A percentile compares a stretch with the other conserved stretches of the same genome.
Evolutionary conservation across 2,888 invertebrate genomes (phyloP).

Genomic region (Andrena bicolor): DNA sequence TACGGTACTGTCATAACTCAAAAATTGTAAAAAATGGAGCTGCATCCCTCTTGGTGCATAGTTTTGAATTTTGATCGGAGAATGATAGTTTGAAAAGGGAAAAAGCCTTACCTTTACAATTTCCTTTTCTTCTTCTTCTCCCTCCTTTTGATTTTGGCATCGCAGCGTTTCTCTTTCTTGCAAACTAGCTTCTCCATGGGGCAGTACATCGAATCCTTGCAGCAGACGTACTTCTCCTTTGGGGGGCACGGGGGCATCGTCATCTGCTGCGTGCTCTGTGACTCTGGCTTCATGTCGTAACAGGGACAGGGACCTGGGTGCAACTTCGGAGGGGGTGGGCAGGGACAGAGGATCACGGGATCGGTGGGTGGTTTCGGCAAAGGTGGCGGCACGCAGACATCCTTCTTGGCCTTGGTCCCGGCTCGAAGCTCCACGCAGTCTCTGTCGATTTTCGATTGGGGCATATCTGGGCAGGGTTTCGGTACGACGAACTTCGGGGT

Average conservation of each 20-base stretch:
- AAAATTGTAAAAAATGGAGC: too few relatives aligned
- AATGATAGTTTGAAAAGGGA: not conserved
- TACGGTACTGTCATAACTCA: too few relatives aligned
- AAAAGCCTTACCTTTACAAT: not conserved
- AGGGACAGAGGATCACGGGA: slow-evolving; percentile 75
- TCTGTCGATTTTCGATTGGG: not conserved
- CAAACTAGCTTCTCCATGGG: not conserved
- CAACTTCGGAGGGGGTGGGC: slow-evolving; percentile 78
- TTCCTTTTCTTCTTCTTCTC: slow-evolving; percentile 9
- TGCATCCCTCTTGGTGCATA: too few relatives aligned
- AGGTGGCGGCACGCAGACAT: slow-evolving; percentile 59
- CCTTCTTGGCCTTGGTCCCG: slow-evolving; percentile 8
- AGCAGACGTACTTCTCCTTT: slow-evolving; percentile 68
- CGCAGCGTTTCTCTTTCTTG: slow-evolving; percentile 26
- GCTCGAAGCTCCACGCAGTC: not conserved
- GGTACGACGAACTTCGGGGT: slow-evolving; percentile 63
- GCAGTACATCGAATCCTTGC: slow-evolving; percentile 60
- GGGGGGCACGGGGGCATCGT: slow-evolving; percentile 57
- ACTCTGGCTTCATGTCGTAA: slow-evolving; percentile 11
- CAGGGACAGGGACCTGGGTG: slow-evolving; percentile 79
- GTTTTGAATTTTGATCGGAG: too few relatives aligned
- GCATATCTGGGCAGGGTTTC: slow-evolving; percentile 51
- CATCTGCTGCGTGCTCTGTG: not conserved
- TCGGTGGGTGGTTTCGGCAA: slow-evolving; percentile 76
- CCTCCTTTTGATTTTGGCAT: slow-evolving; percentile 19